Evolutionary conservation across 1,140 invertebrate species (phyloP), one percentile per base, ranked within the genome.

Genomic region (Glomeris maerens): DNA sequence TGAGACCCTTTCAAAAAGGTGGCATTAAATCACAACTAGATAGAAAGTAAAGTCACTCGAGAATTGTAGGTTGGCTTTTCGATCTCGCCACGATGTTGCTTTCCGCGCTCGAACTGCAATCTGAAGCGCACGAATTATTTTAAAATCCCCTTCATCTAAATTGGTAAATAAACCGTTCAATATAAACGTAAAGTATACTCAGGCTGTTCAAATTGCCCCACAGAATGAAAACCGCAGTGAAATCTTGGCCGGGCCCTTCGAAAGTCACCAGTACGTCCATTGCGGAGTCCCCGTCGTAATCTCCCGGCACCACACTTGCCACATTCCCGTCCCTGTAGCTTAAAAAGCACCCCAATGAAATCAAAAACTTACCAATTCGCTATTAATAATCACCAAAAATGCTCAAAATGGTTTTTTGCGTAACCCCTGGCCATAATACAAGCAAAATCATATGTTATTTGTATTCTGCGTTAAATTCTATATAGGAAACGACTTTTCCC

Each of bases 261-360:
- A 78, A 75, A 1, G 83, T 81, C 0, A 95, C 72, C 42, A 95
- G 60, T 13, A 95, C 72, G 68, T 96, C 92, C 86, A 96, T 90
- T 36, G 85, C 77, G 2, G 85, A 84, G 72, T 96, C 90, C 1
- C 91, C 91, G 71, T 93, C 84, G 66, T 87, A 96, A 65, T 97
- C 91, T 1, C 86, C 90, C 22, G 91, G 90, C 1, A 92, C 81
- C 3, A 94, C 76, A 56, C 66, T 68, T 27, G 52, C 50, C 22
- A 52, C 28, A 29, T 29, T 40, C 4, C 17, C 27, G 22, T 38
- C 27, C n/a, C 47, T 48, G 27, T 2, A 48, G 41, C 28, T 27
- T n/a, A 22, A 46, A 27, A 21, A 46, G 17, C 17, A 25, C 2
- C 3, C 7, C 45, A 27, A 46, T 27, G 2, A 7, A 27, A 17